A percentile compares a stretch with the other conserved stretches of the same genome.
Evolutionary conservation across 2,113 vertebrate genomes (phyloP).

Genomic region (Rana temporaria): DNA sequence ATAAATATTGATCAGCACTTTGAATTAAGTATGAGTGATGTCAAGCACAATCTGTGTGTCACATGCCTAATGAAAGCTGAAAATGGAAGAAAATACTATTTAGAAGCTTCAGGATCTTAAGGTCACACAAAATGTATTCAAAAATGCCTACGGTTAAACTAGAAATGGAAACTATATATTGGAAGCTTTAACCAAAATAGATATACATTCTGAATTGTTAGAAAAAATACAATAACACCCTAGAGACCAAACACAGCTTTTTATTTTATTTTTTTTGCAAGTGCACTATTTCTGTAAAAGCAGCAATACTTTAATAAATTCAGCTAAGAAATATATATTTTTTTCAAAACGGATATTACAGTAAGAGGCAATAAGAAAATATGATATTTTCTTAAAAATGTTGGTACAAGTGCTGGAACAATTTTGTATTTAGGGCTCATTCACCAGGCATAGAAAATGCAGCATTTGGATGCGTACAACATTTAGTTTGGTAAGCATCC

Average conservation of each 20-base stretch:
- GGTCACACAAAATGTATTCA: conserved; percentile 45
- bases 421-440: no score
- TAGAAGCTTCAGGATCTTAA: conserved; percentile 37
- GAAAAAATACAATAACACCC: conserved; percentile 36
- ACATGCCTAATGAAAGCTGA: neutral
- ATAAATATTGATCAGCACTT: no score
- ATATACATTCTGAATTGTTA: conserved; percentile 16
- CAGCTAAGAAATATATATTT: conserved; percentile 9
- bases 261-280: no score
- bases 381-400: no score
- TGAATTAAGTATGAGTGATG: no score
- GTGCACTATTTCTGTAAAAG: conserved; percentile 28
- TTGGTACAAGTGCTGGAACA: no score
- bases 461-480: no score
- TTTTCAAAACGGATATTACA: conserved; percentile 5
- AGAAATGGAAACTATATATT: conserved; percentile 26
- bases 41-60: no score
- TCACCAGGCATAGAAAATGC: no score
- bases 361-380: neutral
- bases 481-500: no score
- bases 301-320: neutral
- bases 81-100: conserved; percentile 9
- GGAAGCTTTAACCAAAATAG: conserved; percentile 3
- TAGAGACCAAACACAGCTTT: conserved; percentile 20
- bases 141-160: conserved; percentile 42